Conservation (phyloP, 2,797 vertebrate genomes). For the Lycodopsis pacificus region DNA sequence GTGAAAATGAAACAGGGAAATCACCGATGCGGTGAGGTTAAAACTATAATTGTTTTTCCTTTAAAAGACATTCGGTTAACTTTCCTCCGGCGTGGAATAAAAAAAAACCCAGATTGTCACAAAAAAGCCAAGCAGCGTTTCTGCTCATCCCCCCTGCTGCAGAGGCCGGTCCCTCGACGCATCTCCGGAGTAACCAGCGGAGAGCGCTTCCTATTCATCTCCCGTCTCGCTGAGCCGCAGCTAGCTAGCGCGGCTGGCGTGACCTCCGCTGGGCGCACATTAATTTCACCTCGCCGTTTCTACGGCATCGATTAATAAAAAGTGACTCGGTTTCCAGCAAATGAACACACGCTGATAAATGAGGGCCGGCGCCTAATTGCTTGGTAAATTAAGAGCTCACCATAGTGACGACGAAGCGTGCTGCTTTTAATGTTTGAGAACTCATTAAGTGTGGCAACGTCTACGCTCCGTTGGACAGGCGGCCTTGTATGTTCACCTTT, state of each 20-base stretch:
- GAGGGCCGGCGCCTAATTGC: slow-evolving; percentile 98
- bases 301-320: slow-evolving; percentile 98
- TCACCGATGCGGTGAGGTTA: slow-evolving; percentile 67
- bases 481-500: slow-evolving; percentile 74
- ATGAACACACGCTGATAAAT: slow-evolving; percentile 97
- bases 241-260: slow-evolving; percentile 83
- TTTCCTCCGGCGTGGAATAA: slow-evolving; percentile 50
- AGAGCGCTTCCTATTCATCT: slow-evolving; percentile 91
- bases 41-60: slow-evolving; percentile 81
- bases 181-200: slow-evolving; percentile 85
- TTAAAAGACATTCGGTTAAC: slow-evolving; percentile 74
- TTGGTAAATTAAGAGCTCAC: slow-evolving; percentile 99
- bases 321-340: slow-evolving; percentile 94
- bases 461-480: slow-evolving; percentile 88
- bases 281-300: slow-evolving; percentile 95
- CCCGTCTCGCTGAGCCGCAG: slow-evolving; percentile 81
- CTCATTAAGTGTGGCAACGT: slow-evolving; percentile 93
- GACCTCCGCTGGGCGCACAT: slow-evolving; percentile 94
- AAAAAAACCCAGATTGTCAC: slow-evolving; percentile 84
- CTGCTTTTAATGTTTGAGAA: slow-evolving; percentile 99
- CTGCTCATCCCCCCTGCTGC: slow-evolving; percentile 74
- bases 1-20: slow-evolving; percentile 9
- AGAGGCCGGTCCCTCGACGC: slow-evolving; percentile 81
- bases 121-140: slow-evolving; percentile 78
- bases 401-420: slow-evolving; percentile 92